These are phyloP conservation scores for Fistularia tabacaria DNA, from an alignment of 2,797 vertebrate species.

Conservation along the genomic window DNA sequence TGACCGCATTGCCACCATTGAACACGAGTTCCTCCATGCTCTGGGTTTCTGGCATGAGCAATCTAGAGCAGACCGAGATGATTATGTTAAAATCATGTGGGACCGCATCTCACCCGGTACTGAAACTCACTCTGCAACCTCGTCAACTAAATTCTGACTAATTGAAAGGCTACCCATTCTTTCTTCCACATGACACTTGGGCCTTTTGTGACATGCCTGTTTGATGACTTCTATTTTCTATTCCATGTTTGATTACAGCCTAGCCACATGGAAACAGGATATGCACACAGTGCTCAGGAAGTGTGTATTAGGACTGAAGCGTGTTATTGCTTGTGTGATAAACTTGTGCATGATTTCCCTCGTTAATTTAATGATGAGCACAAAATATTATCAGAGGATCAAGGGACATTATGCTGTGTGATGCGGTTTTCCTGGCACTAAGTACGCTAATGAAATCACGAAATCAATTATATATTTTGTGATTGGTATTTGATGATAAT, in stretches of 20 bases:
- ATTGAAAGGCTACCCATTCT: neutral
- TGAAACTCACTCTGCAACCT: neutral
- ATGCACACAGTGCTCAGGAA: neutral
- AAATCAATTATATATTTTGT: neutral
- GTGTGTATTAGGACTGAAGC: neutral
- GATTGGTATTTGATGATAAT: too few relatives aligned
- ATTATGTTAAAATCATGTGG: constrained; percentile 86
- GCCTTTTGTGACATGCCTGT: neutral
- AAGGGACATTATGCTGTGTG: too few relatives aligned
- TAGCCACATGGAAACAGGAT: neutral
- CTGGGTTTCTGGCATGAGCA: constrained; percentile 95
- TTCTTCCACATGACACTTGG: neutral
- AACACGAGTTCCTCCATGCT: constrained; percentile 90
- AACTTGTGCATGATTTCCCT: neutral
- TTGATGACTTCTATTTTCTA: neutral
- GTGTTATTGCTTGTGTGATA: constrained; percentile 21
- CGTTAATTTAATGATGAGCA: neutral
- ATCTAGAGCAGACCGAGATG: constrained; percentile 85
- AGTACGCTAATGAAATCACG: neutral
- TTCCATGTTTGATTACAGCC: neutral
- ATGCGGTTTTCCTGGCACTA: too few relatives aligned
- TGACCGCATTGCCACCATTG: constrained; percentile 82
- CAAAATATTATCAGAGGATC: too few relatives aligned
- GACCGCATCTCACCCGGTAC: constrained; percentile 82
- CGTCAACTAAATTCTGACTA: neutral